Base-by-base conservation (phyloP, 2,888 invertebrate genomes). In the Metacarcinus magister region DNA sequence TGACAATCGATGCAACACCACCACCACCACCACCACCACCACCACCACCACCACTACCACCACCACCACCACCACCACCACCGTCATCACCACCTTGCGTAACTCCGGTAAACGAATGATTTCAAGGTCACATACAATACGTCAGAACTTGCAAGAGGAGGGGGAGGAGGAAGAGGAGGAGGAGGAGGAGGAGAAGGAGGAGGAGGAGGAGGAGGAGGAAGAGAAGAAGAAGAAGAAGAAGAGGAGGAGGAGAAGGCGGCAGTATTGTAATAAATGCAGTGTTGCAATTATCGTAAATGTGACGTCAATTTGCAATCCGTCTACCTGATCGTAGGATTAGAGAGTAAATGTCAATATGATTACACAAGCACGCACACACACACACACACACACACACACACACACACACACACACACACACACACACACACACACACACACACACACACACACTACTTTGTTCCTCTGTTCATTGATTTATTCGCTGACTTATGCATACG, bases 1-100 rank as follows among this genome's bases (percentile, higher is more conserved):
- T 67, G 67, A 67, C 67, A 67, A 67, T 67, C 67, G 23, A 67
- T 67, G n/a, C 10, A 32, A 32, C 32, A 75, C 75, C 75, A 75
- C 75, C 75, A 75, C n/a, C n/a, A 75, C 75, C 75, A n/a, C 28
- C 75, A 75, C 75, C 75, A 75, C 75, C 75, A 75, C n/a, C 75
- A n/a, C 75, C 75, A n/a, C n/a, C 75, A n/a, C 75, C n/a, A n/a
- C 75, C 75, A 75, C 75, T n/a, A 75, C 23, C 75, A 28, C 28
- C n/a, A 75, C 28, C 75, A 75, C 75, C 75, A 75, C 28, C 75
- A 75, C 75, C 32, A 13, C 32, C 82, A 28, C 32, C 82, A 32
- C 8, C 82, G 16, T 82, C 82, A 28, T 28, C 82, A 82, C 82
- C 28, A 13, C 13, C 82, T 32, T 82, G 82, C 82, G 82, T 28